Conservation (phyloP, 2,888 invertebrate genomes). For the Agrochola circellaris region DNA sequence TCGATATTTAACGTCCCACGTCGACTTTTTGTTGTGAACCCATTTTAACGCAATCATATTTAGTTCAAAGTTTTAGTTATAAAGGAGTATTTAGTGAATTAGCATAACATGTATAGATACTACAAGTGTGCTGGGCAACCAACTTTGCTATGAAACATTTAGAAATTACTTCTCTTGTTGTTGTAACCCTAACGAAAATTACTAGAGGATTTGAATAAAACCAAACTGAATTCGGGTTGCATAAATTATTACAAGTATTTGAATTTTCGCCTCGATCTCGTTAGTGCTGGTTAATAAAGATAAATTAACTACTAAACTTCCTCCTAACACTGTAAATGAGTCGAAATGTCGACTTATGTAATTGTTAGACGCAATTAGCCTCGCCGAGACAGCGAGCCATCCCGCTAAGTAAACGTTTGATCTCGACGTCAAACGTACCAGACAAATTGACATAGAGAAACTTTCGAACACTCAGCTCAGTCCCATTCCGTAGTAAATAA, state of each 20-base stretch:
- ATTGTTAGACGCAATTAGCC: conserved; percentile 47
- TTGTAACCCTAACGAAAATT: not conserved
- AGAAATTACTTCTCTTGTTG: not conserved
- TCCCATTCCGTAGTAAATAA: conserved; percentile 32
- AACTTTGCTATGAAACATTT: not conserved
- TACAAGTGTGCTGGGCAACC: not conserved
- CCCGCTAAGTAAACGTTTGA: conserved; percentile 49
- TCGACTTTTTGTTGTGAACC: not conserved
- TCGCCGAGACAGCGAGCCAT: conserved; percentile 22
- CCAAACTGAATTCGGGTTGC: not conserved
- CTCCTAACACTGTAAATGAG: conserved; percentile 34
- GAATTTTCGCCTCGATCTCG: conserved; percentile 6
- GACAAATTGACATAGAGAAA: conserved; percentile 46
- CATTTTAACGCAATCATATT: not conserved
- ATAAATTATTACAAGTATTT: conserved; percentile 15
- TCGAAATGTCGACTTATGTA: conserved; percentile 36
- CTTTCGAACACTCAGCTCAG: conserved; percentile 30
- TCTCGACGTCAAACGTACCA: conserved; percentile 29
- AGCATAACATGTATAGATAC: too few relatives aligned
- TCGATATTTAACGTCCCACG: not conserved
- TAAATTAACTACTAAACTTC: conserved; percentile 34
- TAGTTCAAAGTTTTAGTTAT: too few relatives aligned
- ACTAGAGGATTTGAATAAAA: not conserved
- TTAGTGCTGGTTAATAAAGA: conserved; percentile 21
- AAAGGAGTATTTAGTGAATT: too few relatives aligned